These are phyloP conservation scores for Lycaon pictus DNA, from an alignment of 2,113 vertebrate species.

Conservation along the genomic window DNA sequence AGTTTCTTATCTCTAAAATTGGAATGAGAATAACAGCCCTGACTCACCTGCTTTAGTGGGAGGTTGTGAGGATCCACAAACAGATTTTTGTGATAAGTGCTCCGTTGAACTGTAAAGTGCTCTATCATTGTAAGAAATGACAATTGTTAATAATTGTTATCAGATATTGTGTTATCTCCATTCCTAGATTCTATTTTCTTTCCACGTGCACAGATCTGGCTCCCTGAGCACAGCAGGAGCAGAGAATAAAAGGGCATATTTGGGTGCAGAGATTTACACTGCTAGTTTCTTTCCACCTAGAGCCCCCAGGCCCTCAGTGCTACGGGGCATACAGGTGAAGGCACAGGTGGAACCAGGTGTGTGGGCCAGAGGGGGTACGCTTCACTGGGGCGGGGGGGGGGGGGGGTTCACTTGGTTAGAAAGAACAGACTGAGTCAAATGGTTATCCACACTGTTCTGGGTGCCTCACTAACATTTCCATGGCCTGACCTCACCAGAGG, in stretches of 20 bases:
- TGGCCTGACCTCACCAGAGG: background rate
- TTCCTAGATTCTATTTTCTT: background rate
- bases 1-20: constrained; percentile 25
- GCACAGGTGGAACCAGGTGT: background rate
- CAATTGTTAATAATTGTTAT: background rate
- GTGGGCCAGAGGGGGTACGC: too few relatives aligned
- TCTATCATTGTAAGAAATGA: background rate
- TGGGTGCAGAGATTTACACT: background rate
- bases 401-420: background rate
- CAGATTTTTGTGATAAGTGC: background rate
- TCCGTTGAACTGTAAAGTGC: constrained; percentile 19
- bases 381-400: background rate
- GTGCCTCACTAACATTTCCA: background rate
- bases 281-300: background rate
- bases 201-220: background rate
- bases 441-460: background rate
- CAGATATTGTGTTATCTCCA: background rate
- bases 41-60: background rate
- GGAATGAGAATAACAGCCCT: background rate
- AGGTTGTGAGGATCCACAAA: background rate
- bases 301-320: background rate
- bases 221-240: background rate
- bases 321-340: background rate
- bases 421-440: background rate
- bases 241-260: background rate